Base-by-base conservation (phyloP, 2,888 invertebrate species). In the Mayetiola destructor region DNA sequence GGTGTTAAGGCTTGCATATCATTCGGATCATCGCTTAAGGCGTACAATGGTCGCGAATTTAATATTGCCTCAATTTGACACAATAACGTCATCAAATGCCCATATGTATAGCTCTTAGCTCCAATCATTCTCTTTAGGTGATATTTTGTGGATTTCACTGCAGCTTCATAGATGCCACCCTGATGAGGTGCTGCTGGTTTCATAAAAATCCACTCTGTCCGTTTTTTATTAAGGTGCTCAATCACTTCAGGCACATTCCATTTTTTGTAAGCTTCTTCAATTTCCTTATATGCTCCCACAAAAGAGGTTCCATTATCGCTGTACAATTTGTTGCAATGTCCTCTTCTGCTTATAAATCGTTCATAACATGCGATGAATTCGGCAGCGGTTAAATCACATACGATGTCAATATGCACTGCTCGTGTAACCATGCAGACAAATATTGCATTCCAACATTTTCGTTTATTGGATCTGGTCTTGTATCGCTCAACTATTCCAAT, bases 141-240 rank as follows among this genome's bases (percentile, higher is more conserved):
- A 39, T 39, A 2, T 18, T 55, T 55, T n/a, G 30, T n/a, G 18
- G 29, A 29, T 14, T 40, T 18, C 10, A 64, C 64, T 1, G 61
- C 64, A 6, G 64, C 62, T 57, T 69, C 67, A 64, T 65, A 67
- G 1, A 66, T 40, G 3, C 67, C 67, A 6, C 67, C 65, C 56
- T 64, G 65, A 57, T 68, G 65, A 1, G 67, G 65, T 16, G 65
- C 57, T 10, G 55, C 52, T 2, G 66, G 64, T 2, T 66, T 65
- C 36, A 61, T 66, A 36, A 68, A 70, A 23, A 65, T 60, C 66
- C 67, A 69, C 1, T 56, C 14, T 14, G 36, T 21, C 37, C 65
- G 66, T 55, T 63, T 61, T 36, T 67, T 66, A 54, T 62, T 61
- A 56, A 61, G 63, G 12, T 20, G 2, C 12, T 29, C 18, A 32